Base-by-base conservation (phyloP, 2,888 invertebrate genomes). In the Cistogaster globosa region DNA sequence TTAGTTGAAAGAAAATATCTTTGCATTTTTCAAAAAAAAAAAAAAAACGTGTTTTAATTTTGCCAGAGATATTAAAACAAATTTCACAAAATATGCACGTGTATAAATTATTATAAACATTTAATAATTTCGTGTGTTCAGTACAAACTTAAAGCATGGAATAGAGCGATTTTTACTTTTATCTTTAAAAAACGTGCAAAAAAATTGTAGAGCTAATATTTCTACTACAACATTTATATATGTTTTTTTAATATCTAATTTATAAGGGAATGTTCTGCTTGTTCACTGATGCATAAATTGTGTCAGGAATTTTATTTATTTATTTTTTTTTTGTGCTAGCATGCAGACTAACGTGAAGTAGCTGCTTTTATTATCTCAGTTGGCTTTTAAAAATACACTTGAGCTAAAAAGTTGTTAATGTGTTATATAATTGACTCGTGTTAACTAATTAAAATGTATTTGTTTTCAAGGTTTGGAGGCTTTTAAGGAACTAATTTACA, bases 391-490 rank as follows among this genome's bases (percentile, higher is more conserved):
- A n/a, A 71, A 45, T n/a, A n/a, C n/a, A n/a, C n/a, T n/a, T n/a
- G n/a, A n/a, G n/a, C n/a, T n/a, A n/a, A n/a, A n/a, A n/a, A n/a
- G n/a, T 71, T 71, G 45, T 53, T 62, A 74, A 74, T 74, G 11
- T 62, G 51, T 60, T 57, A 36, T 60, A n/a, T n/a, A 72, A 72
- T 51, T 60, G 58, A 60, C 60, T 72, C 51, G 53, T 62, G 38
- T 53, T 53, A 74, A 38, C 38, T 38, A 62, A 74, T 74, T 74
- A 53, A 36, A 74, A 74, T 22, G 51, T 62, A 74, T 74, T 62
- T 22, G 62, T 74, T 71, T 72, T 74, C 26, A 62, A 26, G 53
- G 38, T 63, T 62, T 58, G 45, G 36, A 22, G 36, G 60, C 16
- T 38, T 38, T 38, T 51, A 53, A 5, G 9, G 18, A 51, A 4